phyloP scores from a whole-genome alignment of 1,140 invertebrate genomes.

The Cardiocondyla obscurior region DNA sequence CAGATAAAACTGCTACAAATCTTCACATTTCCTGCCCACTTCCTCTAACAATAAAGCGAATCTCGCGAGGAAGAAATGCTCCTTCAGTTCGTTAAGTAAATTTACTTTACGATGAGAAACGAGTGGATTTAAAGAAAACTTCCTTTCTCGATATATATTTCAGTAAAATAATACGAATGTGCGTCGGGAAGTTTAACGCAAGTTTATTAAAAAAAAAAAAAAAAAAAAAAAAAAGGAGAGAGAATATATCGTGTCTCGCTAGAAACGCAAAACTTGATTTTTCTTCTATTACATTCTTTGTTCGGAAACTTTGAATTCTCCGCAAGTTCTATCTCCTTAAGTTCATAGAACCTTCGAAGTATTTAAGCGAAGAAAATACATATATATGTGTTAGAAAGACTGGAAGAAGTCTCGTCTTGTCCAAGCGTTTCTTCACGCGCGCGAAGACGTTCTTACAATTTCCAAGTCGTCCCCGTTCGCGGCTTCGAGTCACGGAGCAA shows the following conservation, averaged over 20 bases:
- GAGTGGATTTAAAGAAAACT: background rate
- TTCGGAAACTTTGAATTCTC: slow-evolving; percentile 1
- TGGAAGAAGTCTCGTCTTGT: slow-evolving; percentile 38
- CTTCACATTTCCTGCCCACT: slow-evolving; percentile 20
- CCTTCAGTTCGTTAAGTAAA: slow-evolving; percentile 39
- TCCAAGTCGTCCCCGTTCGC: slow-evolving; percentile 61
- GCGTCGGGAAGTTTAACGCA: background rate
- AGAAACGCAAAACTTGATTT: background rate
- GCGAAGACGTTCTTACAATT: slow-evolving; percentile 58
- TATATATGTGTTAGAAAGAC: background rate
- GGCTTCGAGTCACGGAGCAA: slow-evolving; percentile 57
- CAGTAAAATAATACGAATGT: slow-evolving; percentile 7
- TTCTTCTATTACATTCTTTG: slow-evolving; percentile 16
- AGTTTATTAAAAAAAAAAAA: no score
- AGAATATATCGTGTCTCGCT: background rate
- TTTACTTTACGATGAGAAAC: slow-evolving; percentile 47
- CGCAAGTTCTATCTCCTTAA: background rate
- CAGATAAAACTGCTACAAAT: slow-evolving; percentile 33
- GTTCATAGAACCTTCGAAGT: background rate
- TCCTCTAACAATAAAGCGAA: slow-evolving; percentile 5
- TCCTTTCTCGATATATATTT: background rate
- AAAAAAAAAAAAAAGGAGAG: no score
- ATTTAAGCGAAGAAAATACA: background rate
- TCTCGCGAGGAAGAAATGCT: slow-evolving; percentile 24
- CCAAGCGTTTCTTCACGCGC: slow-evolving; percentile 19